A percentile compares a stretch with the other conserved stretches of the same genome.
Evolutionary conservation across 2,888 invertebrate species (phyloP).

Genomic region (Empis livida): DNA sequence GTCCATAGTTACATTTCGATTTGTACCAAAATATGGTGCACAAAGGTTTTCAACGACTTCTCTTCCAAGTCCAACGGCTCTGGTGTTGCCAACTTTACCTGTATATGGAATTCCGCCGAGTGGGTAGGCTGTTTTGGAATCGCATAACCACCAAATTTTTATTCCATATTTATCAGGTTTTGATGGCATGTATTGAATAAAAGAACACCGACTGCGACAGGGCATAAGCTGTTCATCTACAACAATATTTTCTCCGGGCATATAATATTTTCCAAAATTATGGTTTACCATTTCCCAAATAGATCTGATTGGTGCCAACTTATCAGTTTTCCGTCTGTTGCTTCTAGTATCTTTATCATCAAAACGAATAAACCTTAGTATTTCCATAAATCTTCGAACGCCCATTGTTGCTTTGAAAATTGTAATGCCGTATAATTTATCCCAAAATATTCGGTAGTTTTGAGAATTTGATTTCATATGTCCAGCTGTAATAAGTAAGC

Average conservation of each 20-base stretch:
- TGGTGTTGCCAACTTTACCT: conserved; percentile 6
- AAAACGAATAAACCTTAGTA: too few species aligned
- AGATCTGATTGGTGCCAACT: not conserved
- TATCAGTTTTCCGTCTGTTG: too few species aligned
- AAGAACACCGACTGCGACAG: not conserved
- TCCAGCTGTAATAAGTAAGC: too few species aligned
- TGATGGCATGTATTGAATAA: not conserved
- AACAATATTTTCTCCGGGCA: not conserved
- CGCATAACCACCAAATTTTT: conserved; percentile 11
- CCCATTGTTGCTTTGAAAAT: too few species aligned
- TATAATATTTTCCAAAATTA: not conserved
- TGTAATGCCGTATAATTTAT: too few species aligned
- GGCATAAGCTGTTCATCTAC: not conserved
- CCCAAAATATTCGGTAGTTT: too few species aligned
- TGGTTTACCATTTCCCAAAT: not conserved
- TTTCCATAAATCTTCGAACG: too few species aligned
- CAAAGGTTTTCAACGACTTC: conserved; percentile 2
- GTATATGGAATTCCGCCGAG: conserved; percentile 16
- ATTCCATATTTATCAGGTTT: not conserved
- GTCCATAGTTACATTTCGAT: too few species aligned
- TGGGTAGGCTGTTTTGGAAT: conserved; percentile 18
- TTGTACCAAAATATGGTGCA: not conserved
- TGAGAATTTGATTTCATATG: too few species aligned
- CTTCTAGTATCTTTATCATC: too few species aligned
- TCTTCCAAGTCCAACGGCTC: not conserved